Evolutionary conservation across 1,140 invertebrate species (phyloP).

Genomic region (Ephestia elutella): DNA sequence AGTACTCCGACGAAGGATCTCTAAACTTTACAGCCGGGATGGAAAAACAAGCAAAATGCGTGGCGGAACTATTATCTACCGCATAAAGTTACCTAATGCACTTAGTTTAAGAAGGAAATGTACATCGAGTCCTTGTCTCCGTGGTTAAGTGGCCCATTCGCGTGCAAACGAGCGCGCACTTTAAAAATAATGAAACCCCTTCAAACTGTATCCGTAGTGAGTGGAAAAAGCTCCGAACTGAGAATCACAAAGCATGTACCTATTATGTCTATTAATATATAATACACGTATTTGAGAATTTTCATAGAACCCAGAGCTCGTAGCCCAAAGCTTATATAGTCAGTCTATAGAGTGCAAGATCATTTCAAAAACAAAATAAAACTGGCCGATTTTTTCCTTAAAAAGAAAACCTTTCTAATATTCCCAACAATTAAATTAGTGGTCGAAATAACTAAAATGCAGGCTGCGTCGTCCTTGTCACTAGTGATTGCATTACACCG

Average conservation of each 20-base stretch:
- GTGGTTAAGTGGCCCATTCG: constrained; percentile 75
- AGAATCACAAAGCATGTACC: neutral
- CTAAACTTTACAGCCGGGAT: constrained; percentile 12
- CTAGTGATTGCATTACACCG: constrained; percentile 41
- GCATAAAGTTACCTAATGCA: constrained; percentile 62
- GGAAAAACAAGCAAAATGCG: constrained; percentile 63
- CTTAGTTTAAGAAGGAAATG: constrained; percentile 51
- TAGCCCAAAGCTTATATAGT: too few species aligned
- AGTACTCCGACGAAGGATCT: constrained; percentile 14
- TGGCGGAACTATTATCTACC: constrained; percentile 62
- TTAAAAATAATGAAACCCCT: constrained; percentile 73
- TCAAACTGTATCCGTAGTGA: constrained; percentile 32
- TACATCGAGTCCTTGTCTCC: constrained; percentile 50
- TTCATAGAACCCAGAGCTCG: too few species aligned
- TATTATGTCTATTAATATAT: too few species aligned
- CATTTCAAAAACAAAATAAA: too few species aligned
- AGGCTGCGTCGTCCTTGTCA: constrained; percentile 28
- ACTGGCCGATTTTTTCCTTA: too few species aligned
- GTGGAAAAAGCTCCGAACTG: constrained; percentile 7
- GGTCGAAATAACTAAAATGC: constrained; percentile 21
- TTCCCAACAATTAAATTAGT: neutral
- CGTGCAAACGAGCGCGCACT: constrained; percentile 74
- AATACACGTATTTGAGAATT: too few species aligned
- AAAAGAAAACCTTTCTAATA: too few species aligned
- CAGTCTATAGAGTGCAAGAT: too few species aligned